Conservation (phyloP, 1,140 invertebrate genomes). For the Orius insidiosus region DNA sequence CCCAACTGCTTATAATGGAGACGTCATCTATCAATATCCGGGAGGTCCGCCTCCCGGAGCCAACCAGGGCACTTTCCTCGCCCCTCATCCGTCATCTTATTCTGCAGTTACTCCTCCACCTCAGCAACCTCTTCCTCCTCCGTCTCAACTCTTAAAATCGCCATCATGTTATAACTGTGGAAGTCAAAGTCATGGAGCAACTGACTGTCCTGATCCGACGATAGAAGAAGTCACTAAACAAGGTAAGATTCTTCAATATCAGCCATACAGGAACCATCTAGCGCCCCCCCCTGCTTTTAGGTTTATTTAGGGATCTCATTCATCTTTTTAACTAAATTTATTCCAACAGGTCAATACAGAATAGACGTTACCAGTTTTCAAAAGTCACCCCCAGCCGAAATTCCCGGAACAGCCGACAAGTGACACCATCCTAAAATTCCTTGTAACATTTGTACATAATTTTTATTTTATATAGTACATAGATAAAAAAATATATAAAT, state of each 20-base stretch:
- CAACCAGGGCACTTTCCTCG: not conserved
- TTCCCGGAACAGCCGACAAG: too few species aligned
- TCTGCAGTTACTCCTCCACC: slow-evolving; percentile 28
- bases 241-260: slow-evolving; percentile 24
- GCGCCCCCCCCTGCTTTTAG: too few species aligned
- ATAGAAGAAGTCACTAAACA: slow-evolving; percentile 72
- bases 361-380: too few species aligned
- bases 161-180: slow-evolving; percentile 49
- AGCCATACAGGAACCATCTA: too few species aligned
- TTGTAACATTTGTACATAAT: too few species aligned
- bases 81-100: slow-evolving; percentile 8
- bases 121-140: slow-evolving; percentile 30
- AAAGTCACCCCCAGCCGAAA: too few species aligned
- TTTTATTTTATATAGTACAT: too few species aligned
- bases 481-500: too few species aligned
- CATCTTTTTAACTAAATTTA: too few species aligned
- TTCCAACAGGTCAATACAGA: too few species aligned
- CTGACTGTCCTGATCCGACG: slow-evolving; percentile 67
- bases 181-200: slow-evolving; percentile 52
- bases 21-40: not conserved
- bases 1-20: slow-evolving; percentile 15
- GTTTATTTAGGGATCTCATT: too few species aligned
- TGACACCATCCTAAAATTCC: too few species aligned
- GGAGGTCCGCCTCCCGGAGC: not conserved
- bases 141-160: slow-evolving; percentile 22